These are phyloP conservation scores for Seriola rivoliana DNA, from an alignment of 2,113 vertebrate genomes.

Conservation along the genomic window DNA sequence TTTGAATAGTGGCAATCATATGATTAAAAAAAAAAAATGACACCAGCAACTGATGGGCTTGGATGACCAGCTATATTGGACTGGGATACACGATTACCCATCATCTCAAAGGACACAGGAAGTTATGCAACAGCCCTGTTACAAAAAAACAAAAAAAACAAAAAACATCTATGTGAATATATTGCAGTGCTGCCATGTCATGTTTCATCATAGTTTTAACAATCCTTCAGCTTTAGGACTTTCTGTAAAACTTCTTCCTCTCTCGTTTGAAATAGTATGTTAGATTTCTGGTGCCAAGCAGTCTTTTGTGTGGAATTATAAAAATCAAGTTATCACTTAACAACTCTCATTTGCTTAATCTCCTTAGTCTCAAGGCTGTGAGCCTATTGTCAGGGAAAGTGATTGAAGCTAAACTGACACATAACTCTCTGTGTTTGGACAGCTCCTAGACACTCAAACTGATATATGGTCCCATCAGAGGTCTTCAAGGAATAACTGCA, in stretches of 20 bases:
- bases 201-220: constrained; percentile 38
- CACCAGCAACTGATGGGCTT: neutral
- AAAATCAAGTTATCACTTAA: neutral
- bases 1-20: neutral
- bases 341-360: constrained; percentile 3
- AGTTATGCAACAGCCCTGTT: neutral
- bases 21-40: neutral
- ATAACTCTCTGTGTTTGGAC: constrained; percentile 17
- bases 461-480: constrained; percentile 72
- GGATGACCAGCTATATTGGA: neutral
- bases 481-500: constrained; percentile 10
- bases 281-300: neutral
- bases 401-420: constrained; percentile 4
- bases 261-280: constrained; percentile 6
- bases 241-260: neutral
- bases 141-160: neutral
- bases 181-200: neutral
- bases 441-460: constrained; percentile 10
- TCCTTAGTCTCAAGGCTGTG: neutral
- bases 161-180: neutral
- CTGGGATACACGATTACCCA: neutral
- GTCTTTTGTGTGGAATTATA: constrained; percentile 6
- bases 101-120: constrained; percentile 2
- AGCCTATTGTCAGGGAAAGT: constrained; percentile 10
- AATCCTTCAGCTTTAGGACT: constrained; percentile 2